phyloP scores from a whole-genome alignment of 2,113 vertebrate genomes.

The Sclerurus mexicanus region DNA sequence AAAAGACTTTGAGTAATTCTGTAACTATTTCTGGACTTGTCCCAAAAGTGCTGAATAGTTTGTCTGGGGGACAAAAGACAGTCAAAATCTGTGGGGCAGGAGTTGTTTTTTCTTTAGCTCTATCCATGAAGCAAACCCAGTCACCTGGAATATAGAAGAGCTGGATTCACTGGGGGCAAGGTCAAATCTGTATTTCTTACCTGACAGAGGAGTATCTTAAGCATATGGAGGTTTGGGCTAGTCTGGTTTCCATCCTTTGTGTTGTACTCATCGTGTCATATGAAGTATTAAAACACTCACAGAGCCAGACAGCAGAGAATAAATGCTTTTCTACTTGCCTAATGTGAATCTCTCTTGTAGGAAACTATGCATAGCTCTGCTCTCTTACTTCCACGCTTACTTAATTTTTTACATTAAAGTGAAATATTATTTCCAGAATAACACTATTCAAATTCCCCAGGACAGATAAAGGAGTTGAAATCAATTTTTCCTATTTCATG shows the following conservation, averaged over 20 bases:
- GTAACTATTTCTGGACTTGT: background rate
- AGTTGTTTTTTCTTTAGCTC: background rate
- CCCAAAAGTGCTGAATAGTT: background rate
- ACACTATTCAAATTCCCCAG: background rate
- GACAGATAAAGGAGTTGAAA: background rate
- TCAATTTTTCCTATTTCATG: background rate
- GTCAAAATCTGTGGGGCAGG: rapidly evolving
- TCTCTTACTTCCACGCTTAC: background rate
- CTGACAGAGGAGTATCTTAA: background rate
- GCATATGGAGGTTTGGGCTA: background rate
- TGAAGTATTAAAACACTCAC: background rate
- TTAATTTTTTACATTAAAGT: background rate
- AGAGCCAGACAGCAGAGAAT: background rate
- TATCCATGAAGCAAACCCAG: background rate
- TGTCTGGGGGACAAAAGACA: background rate
- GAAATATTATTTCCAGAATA: background rate
- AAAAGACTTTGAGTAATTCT: background rate
- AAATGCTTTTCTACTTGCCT: background rate
- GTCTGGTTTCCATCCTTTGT: background rate
- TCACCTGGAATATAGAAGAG: background rate
- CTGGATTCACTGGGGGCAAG: background rate
- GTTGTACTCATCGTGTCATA: background rate
- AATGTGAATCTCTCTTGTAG: background rate
- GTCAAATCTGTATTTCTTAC: background rate
- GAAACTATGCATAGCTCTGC: background rate